Evolutionary conservation across 1,140 invertebrate genomes (phyloP), one percentile per base, ranked within the genome.

Genomic region (Drosophila tsacasi): DNA sequence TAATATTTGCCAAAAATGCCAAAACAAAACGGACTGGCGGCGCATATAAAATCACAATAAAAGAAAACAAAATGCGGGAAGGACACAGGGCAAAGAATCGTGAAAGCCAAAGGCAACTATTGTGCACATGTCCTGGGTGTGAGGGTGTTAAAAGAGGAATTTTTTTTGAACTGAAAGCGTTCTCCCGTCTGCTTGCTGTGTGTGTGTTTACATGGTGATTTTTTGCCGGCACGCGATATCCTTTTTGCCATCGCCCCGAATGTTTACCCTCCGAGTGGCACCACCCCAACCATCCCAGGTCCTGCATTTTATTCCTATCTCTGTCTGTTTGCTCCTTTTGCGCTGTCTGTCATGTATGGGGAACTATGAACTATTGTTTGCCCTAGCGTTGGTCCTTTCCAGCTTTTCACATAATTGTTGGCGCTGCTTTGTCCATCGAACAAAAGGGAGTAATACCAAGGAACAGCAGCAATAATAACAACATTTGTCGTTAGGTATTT

Each of bases 161-260:
- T 30, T 35, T 49, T 32, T 19, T 30, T 13, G 5, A 47, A 42
- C 62, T 85, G 68, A 85, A 86, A 86, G 83, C 83, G 79, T 79
- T 82, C 63, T 65, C 52, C 59, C 61, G 19, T 21, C 49, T 58
- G 54, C 32, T 32, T 10, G 15, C 35, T 44, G 9, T 10, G 9
- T 40, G 74, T 57, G 55, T 87, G 80, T 87, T 87, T 87, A 74
- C 80, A 80, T 77, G 58, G 62, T 74, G 69, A 89, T 81, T 83
- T 83, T 89, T 77, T 74, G 71, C 35, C 50, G 55, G 82, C 85
- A 90, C 85, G 86, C 85, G 86, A 90, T 91, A 85, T 85, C 68
- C 79, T 71, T 81, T 80, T 49, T 46, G 44, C 58, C 66, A 30
- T 32, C 47, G 35, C 66, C 49, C 66, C 13, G 59, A 66, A 61